phyloP scores from a whole-genome alignment of 1,140 invertebrate genomes.

The Heliconius nattereri region DNA sequence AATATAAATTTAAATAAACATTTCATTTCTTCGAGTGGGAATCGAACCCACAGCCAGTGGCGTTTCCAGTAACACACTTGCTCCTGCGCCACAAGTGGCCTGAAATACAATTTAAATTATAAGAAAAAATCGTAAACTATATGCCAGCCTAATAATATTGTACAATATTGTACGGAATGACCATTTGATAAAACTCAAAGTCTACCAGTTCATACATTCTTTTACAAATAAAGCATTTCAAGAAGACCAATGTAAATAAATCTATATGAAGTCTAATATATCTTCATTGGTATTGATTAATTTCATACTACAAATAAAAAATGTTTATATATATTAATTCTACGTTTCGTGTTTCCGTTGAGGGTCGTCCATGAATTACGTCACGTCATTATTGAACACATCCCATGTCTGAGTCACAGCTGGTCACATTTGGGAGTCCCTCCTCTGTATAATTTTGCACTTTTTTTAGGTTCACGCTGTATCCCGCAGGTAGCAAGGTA shows the following conservation, averaged over 20 bases:
- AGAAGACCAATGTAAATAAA: constrained; percentile 40
- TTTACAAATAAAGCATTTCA: constrained; percentile 26
- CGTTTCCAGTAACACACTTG: too few species aligned
- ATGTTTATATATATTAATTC: constrained; percentile 29
- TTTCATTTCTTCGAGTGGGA: too few species aligned
- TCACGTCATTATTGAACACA: too few species aligned
- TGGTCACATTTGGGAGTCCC: too few species aligned
- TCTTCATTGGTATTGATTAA: constrained; percentile 41
- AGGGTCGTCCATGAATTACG: too few species aligned
- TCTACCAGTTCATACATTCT: constrained; percentile 30
- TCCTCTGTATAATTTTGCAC: too few species aligned
- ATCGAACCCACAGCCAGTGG: too few species aligned
- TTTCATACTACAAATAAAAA: constrained; percentile 42
- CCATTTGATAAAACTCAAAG: constrained; percentile 32
- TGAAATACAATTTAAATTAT: constrained; percentile 19
- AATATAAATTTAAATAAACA: too few species aligned
- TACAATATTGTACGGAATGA: constrained; percentile 45
- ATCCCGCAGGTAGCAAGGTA: too few species aligned
- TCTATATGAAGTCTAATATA: constrained; percentile 41
- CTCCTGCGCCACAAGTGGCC: too few species aligned
- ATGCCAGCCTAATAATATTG: constrained; percentile 39
- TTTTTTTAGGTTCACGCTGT: too few species aligned
- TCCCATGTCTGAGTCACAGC: too few species aligned
- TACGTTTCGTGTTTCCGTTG: constrained; percentile 24
- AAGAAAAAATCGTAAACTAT: not conserved